phyloP scores from a whole-genome alignment of 2,113 vertebrate genomes.

The Rhea pennata region DNA sequence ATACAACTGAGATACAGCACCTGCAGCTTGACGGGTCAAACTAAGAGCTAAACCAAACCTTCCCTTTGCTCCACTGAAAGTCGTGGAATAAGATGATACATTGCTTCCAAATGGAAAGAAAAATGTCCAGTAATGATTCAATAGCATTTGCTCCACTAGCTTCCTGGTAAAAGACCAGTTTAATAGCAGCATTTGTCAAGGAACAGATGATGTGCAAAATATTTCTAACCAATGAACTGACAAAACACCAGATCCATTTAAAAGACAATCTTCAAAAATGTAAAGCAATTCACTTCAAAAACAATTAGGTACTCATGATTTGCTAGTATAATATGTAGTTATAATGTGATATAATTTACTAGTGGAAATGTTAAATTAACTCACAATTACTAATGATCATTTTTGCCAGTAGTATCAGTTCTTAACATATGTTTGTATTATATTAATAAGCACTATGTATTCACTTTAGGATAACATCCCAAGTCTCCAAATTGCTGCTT shows the following conservation, averaged over 20 bases:
- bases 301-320: neutral
- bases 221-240: conserved; percentile 8
- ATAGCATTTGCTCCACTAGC: neutral
- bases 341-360: neutral
- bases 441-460: neutral
- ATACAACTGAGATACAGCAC: neutral
- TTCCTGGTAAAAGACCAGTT: neutral
- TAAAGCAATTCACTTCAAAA: neutral
- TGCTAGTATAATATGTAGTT: neutral
- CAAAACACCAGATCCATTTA: neutral
- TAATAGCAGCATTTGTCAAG: neutral
- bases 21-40: neutral
- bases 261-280: conserved; percentile 3
- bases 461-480: neutral
- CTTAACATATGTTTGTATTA: neutral
- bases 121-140: neutral
- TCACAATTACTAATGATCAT: neutral
- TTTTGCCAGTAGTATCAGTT: neutral
- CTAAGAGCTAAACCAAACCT: neutral
- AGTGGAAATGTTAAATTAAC: neutral
- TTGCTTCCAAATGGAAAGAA: neutral
- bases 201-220: conserved; percentile 14
- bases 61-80: neutral
- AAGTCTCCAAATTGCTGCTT: neutral
- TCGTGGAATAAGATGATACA: neutral